These are phyloP conservation scores for Neoniphon sammara DNA, from an alignment of 2,797 vertebrate species.

Conservation along the genomic window DNA sequence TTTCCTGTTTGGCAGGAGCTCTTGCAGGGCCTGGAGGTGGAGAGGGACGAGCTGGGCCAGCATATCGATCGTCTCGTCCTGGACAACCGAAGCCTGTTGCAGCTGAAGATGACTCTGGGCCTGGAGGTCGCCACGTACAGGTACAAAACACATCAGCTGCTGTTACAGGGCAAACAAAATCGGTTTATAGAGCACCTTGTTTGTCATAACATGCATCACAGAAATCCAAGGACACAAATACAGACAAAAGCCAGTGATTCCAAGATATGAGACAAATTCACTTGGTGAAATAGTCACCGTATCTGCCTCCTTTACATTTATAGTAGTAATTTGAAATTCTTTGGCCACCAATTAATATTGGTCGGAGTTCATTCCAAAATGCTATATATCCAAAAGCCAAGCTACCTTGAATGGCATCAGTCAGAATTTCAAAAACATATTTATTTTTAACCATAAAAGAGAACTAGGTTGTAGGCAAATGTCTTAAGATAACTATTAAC, in stretches of 20 bases:
- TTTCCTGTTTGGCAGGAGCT: slow-evolving; percentile 82
- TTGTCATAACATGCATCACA: neutral
- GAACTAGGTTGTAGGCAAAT: no score
- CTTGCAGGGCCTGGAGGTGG: slow-evolving; percentile 85
- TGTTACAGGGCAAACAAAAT: neutral
- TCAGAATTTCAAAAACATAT: no score
- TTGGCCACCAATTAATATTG: neutral
- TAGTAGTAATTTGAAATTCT: no score
- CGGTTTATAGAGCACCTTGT: no score
- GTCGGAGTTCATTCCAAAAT: neutral
- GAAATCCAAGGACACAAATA: neutral
- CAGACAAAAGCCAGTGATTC: no score
- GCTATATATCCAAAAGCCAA: no score
- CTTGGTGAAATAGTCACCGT: neutral
- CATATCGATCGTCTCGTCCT: slow-evolving; percentile 85
- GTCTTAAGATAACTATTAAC: no score
- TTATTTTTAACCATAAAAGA: no score
- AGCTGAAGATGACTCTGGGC: slow-evolving; percentile 91
- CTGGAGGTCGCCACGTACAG: slow-evolving; percentile 94
- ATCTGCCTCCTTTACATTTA: neutral
- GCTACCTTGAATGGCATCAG: no score
- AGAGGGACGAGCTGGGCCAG: slow-evolving; percentile 82
- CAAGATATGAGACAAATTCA: no score
- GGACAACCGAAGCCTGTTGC: slow-evolving; percentile 87
- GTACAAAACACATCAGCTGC: slow-evolving; percentile 70